These are phyloP conservation scores for Cryptoleucopteryx plumbea DNA, from an alignment of 2,113 vertebrate genomes.

Conservation along the genomic window DNA sequence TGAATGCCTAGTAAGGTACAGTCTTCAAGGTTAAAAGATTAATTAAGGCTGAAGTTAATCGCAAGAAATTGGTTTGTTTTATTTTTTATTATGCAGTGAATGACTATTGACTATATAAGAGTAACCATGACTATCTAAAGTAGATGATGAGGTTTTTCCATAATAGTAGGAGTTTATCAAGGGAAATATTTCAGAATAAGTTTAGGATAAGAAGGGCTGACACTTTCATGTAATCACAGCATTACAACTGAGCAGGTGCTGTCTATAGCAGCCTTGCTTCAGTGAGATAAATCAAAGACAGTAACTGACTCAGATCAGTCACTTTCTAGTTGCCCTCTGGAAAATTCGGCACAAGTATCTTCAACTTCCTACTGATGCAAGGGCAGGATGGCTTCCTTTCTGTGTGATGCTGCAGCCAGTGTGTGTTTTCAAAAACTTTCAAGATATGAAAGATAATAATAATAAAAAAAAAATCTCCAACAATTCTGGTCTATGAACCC, in stretches of 20 bases:
- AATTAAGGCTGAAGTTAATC: background rate
- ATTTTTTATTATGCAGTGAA: background rate
- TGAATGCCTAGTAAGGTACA: background rate
- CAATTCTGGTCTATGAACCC: background rate
- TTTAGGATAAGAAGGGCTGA: background rate
- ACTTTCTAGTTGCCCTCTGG: background rate
- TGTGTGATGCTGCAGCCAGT: background rate
- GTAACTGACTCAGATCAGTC: background rate
- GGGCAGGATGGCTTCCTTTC: background rate
- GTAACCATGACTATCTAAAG: background rate
- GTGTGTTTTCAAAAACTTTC: background rate
- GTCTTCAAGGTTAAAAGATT: background rate
- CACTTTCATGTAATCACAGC: background rate
- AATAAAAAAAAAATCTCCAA: background rate
- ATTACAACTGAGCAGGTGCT: background rate
- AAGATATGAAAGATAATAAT: background rate
- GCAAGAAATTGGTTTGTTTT: background rate
- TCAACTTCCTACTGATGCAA: background rate
- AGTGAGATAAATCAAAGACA: background rate
- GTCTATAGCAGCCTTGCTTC: background rate
- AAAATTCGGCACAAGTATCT: background rate
- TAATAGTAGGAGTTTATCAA: background rate
- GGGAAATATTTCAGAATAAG: background rate
- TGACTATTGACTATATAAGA: background rate
- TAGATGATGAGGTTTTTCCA: background rate